Base-by-base conservation (phyloP, 1,140 invertebrate genomes). In the Chelonus insularis region DNA sequence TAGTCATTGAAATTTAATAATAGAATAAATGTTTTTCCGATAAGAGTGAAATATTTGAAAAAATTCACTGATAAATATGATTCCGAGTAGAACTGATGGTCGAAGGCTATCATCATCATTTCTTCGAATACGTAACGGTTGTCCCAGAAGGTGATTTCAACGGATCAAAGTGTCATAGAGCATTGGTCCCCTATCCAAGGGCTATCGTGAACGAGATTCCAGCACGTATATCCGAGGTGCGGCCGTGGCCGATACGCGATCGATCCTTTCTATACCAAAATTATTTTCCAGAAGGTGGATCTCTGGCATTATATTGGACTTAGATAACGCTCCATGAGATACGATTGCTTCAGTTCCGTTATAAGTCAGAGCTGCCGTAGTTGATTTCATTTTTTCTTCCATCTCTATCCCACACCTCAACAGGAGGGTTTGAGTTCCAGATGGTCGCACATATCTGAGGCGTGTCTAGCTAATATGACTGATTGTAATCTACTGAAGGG, bases 381-480 rank as follows among this genome's bases (percentile, higher is more conserved):
- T 29, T 29, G 25, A 29, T 29, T 7, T 29, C 3, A 4, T 29
- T 29, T 29, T 29, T 29, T 29, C 25, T 7, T 29, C 3, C 25
- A 39, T 39, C 2, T 39, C 8, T 39, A 39, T 14, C 41, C 41
- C 41, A 45, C 16, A 45, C 41, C 9, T 45, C 16, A 3, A 45
- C 14, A 18, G 25, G 8, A 4, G 14, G 41, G 16, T 7, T 14
- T 45, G 41, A 14, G 14, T 3, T 12, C 71, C 69, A 70, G 67
- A 71, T 72, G 69, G 68, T 41, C 16, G 41, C 64, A 68, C 60
- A 70, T 63, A 65, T 68, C 57, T 65, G 25, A 70, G 68, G 69
- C 71, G 68, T 70, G 69, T 65, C 69, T 62, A 52, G 60, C 64
- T 70, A 71, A 74, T 73, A 74, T 73, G 72, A 74, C 69, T 66